These are phyloP conservation scores for Pseudopipra pipra DNA, from an alignment of 2,113 vertebrate genomes.

Conservation along the genomic window DNA sequence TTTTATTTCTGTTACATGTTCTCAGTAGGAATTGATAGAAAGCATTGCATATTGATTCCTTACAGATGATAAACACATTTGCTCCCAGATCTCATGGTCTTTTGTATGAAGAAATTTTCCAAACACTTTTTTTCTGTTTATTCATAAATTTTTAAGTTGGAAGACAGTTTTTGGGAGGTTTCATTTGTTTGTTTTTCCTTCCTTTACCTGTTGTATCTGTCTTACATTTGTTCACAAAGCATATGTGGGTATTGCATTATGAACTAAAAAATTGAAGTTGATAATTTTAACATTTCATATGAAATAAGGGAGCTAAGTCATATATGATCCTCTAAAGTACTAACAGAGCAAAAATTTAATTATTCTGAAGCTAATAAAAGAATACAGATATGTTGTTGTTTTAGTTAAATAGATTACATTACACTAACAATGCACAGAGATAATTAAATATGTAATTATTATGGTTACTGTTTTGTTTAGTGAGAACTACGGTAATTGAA, in stretches of 20 bases:
- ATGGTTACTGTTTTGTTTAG: constrained; percentile 77
- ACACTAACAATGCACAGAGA: not conserved
- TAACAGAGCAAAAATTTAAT: not conserved
- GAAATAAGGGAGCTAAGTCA: not conserved
- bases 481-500: constrained; percentile 94
- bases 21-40: not conserved
- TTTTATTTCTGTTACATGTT: not conserved
- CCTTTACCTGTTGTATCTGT: not conserved
- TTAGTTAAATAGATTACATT: not conserved
- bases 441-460: constrained; percentile 29
- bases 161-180: fast-evolving
- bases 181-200: not conserved
- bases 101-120: not conserved
- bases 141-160: not conserved
- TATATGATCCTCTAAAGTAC: not conserved
- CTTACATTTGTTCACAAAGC: not conserved
- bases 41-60: not conserved
- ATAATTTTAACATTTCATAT: not conserved
- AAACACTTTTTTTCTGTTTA: not conserved
- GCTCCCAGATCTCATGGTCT: not conserved
- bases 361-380: not conserved
- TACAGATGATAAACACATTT: not conserved
- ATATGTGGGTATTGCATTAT: not conserved
- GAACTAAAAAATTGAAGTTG: not conserved
- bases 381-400: not conserved